Base-by-base conservation (phyloP, 2,888 invertebrate genomes). In the Sphinx pinastri region DNA sequence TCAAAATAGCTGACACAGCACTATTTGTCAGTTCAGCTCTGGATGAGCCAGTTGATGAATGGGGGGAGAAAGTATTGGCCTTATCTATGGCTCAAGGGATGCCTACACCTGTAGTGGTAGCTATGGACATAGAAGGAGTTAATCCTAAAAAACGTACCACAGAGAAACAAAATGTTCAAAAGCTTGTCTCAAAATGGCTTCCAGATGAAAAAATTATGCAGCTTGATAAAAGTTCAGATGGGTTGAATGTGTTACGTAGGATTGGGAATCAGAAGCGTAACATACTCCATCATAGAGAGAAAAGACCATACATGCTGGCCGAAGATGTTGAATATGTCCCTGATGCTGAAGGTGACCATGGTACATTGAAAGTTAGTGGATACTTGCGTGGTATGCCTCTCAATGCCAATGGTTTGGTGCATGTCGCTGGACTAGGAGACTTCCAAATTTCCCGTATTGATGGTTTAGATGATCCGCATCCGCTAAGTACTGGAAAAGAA, bases 351-450 rank as follows among this genome's bases (percentile, higher is more conserved):
- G 87, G 90, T 14, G 90, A 94, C 0, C 84, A 85, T 75, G 98
- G 98, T 11, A 96, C 95, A 16, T 90, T 98, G 51, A 96, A 97
- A 89, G 94, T 99, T 0, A 96, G 97, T 67, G 99, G 99, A 0
- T 99, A 97, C 88, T 88, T 99, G 68, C 95, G 98, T 78, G 98
- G 99, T 0, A 95, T 95, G 82, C 94, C 97, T 5, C 89, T 99
- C 68, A 97, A 97, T 84, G 98, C 98, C 0, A 99, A 99, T 90
- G 95, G 97, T 73, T 94, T 99, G 69, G 95, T 99, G 38, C 98
- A 99, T 84, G 95, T 99, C 70, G 97, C 98, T 60, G 99, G 99
- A 0, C 95, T 98, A 81, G 99, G 99, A 11, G 98, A 99, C 84
- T 99, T 97, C 85, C 99, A 99, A 93, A 96, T 99, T 95, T 93